phyloP scores from a whole-genome alignment of 2,797 vertebrate genomes.

The Chaenodraco wilsoni region DNA sequence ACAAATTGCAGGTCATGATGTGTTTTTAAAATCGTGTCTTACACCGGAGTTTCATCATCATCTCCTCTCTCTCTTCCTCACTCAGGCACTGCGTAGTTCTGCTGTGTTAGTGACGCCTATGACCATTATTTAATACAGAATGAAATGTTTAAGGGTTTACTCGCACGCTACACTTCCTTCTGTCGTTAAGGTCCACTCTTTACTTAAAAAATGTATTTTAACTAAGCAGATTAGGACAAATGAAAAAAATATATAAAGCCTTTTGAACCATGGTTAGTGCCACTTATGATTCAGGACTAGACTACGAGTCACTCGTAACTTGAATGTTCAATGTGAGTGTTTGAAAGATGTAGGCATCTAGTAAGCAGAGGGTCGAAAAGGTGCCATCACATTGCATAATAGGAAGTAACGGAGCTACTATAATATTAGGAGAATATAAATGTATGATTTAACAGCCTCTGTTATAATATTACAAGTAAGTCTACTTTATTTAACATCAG shows the following conservation, averaged over 20 bases:
- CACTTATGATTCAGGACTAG: constrained; percentile 9
- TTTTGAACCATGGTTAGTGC: constrained; percentile 6
- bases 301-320: neutral
- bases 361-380: neutral
- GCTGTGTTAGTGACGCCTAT: constrained; percentile 39
- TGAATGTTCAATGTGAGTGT: neutral
- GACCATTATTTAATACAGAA: constrained; percentile 55
- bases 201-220: neutral
- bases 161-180: constrained; percentile 9
- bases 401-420: neutral
- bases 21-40: constrained; percentile 69
- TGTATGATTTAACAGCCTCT: neutral
- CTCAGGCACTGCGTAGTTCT: constrained; percentile 20
- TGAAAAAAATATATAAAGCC: constrained; percentile 19
- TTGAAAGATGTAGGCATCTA: neutral
- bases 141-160: constrained; percentile 32
- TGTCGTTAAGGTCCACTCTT: constrained; percentile 9
- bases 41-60: constrained; percentile 82
- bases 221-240: neutral
- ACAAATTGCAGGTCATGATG: constrained; percentile 60
- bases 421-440: constrained; percentile 4
- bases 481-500: neutral
- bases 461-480: neutral
- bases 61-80: constrained; percentile 27
- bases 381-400: neutral